Evolutionary conservation across 2,797 vertebrate genomes (phyloP).

Genomic region (Anguilla obscura): DNA sequence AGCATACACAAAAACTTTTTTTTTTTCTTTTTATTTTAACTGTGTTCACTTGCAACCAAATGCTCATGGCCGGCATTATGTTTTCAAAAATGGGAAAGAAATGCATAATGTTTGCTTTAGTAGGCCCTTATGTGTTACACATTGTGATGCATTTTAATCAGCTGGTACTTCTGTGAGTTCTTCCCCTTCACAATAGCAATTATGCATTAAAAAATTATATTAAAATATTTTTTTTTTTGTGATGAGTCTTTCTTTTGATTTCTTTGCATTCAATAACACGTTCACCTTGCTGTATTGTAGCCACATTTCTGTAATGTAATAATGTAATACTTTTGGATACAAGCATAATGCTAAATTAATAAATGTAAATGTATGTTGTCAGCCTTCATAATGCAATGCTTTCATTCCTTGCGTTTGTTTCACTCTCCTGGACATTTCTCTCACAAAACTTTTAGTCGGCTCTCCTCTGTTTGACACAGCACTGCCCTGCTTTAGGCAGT

Average conservation of each 20-base stretch:
- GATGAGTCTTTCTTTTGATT: neutral
- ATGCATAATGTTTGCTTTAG: neutral
- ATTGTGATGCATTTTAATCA: neutral
- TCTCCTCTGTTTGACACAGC: neutral
- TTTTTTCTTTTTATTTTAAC: neutral
- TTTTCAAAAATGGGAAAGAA: neutral
- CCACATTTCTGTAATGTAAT: neutral
- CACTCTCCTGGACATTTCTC: neutral
- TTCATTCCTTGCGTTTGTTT: neutral
- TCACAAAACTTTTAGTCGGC: neutral
- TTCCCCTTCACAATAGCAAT: neutral
- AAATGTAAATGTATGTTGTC: neutral
- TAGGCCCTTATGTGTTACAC: neutral
- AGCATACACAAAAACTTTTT: neutral
- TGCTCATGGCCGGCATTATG: neutral
- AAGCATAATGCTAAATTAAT: neutral
- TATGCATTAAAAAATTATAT: neutral
- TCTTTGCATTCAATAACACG: neutral
- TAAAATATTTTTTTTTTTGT: neutral
- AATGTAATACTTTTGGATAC: neutral
- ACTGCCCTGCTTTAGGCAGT: neutral
- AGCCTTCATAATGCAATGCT: neutral
- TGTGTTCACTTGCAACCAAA: neutral
- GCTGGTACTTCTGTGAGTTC: neutral
- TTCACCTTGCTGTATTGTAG: neutral